phyloP scores from a whole-genome alignment of 2,888 invertebrate genomes.

The Epirrhoe tristata region DNA sequence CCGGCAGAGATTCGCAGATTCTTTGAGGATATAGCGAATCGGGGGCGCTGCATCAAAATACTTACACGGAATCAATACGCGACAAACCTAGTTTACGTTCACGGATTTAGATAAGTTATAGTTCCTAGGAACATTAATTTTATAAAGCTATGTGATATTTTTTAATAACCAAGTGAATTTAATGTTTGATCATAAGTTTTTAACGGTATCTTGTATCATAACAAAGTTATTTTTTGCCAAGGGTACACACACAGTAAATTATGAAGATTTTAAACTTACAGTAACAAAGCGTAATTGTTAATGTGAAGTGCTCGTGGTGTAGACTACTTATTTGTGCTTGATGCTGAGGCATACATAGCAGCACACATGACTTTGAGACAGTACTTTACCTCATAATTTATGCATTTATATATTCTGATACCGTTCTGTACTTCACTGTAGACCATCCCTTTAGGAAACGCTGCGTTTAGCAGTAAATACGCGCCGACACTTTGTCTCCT shows the following conservation, averaged over 20 bases:
- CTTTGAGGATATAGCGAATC: conserved; percentile 60
- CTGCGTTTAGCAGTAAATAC: conserved; percentile 60
- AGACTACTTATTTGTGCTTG: too few relatives aligned
- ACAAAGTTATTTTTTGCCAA: too few relatives aligned
- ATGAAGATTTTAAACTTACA: too few relatives aligned
- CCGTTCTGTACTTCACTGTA: conserved; percentile 28
- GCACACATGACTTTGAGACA: too few relatives aligned
- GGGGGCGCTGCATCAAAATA: conserved; percentile 24
- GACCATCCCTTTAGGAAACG: conserved; percentile 44
- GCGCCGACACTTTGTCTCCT: conserved; percentile 55
- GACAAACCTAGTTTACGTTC: neutral
- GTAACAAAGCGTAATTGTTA: too few relatives aligned
- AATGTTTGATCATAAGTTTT: too few relatives aligned
- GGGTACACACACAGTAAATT: too few relatives aligned
- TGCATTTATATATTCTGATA: conserved; percentile 24
- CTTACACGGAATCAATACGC: conserved; percentile 10
- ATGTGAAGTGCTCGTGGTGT: too few relatives aligned
- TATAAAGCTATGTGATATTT: too few relatives aligned
- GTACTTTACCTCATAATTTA: neutral
- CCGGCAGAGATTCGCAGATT: conserved; percentile 63
- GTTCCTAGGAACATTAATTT: neutral
- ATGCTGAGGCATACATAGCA: too few relatives aligned
- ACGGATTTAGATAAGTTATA: neutral
- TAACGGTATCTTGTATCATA: too few relatives aligned
- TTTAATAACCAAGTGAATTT: too few relatives aligned